phyloP scores from a whole-genome alignment of 2,797 vertebrate genomes.

The Falco naumanni region DNA sequence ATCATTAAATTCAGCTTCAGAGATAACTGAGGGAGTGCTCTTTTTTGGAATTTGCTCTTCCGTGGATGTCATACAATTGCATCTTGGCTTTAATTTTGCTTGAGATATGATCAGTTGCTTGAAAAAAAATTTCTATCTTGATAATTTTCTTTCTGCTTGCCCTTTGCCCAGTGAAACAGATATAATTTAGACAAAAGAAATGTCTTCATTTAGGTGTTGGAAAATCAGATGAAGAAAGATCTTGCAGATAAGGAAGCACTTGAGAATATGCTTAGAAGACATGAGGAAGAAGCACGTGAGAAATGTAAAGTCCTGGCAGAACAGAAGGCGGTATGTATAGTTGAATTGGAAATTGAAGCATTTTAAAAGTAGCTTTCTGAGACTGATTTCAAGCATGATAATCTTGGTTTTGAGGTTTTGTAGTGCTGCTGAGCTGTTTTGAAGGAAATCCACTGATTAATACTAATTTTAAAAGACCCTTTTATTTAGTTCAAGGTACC shows the following conservation, averaged over 20 bases:
- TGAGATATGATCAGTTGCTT: neutral
- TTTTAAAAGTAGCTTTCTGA: neutral
- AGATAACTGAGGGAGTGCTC: neutral
- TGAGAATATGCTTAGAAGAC: constrained; percentile 88
- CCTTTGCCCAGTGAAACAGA: constrained; percentile 41
- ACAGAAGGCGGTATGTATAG: constrained; percentile 92
- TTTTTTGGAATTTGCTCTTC: neutral
- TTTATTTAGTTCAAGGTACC: neutral
- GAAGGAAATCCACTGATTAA: neutral
- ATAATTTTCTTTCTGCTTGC: constrained; percentile 46
- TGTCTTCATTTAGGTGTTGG: constrained; percentile 85
- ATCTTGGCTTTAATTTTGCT: neutral
- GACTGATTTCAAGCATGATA: constrained; percentile 31
- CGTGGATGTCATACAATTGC: neutral
- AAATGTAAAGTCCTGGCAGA: constrained; percentile 96
- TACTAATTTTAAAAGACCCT: neutral
- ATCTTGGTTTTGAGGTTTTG: neutral
- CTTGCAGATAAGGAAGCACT: constrained; percentile 93
- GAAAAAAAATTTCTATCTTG: neutral
- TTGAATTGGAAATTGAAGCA: constrained; percentile 4
- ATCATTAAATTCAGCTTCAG: neutral
- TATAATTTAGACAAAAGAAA: constrained; percentile 74
- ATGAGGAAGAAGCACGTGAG: constrained; percentile 93
- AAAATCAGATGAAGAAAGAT: constrained; percentile 96
- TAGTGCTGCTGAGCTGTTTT: neutral